Evolutionary conservation across 2,888 invertebrate species (phyloP).

Genomic region (Coleophora deauratella): DNA sequence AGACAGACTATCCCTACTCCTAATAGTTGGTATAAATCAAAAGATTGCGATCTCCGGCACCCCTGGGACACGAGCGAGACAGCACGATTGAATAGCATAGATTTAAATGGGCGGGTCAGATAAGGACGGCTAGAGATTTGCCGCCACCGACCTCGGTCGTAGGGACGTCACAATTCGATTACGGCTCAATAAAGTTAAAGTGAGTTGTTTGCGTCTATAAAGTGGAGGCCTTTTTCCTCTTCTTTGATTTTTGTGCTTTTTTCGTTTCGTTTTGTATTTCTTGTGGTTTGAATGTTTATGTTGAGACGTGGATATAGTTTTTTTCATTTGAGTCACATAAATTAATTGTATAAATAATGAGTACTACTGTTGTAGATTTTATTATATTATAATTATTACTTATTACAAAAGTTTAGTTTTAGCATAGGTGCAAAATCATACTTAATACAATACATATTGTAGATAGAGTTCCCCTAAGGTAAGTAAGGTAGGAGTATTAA

Average conservation of each 20-base stretch:
- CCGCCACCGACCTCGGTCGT: slow-evolving; percentile 46
- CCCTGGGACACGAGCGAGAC: slow-evolving; percentile 72
- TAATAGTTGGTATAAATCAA: slow-evolving; percentile 75
- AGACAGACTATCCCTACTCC: slow-evolving; percentile 69
- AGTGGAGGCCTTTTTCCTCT: slow-evolving; percentile 66
- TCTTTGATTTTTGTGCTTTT: slow-evolving; percentile 52
- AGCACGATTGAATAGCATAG: slow-evolving; percentile 74
- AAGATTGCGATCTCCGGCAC: slow-evolving; percentile 74
- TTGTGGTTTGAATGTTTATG: neutral
- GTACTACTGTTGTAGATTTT: too few relatives aligned
- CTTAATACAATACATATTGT: too few relatives aligned
- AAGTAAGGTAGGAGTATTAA: slow-evolving; percentile 34
- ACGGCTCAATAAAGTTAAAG: slow-evolving; percentile 74
- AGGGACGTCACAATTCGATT: slow-evolving; percentile 75
- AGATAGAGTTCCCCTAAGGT: too few relatives aligned
- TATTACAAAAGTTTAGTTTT: too few relatives aligned
- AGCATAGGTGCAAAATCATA: too few relatives aligned
- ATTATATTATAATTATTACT: too few relatives aligned
- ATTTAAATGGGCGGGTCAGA: slow-evolving; percentile 71
- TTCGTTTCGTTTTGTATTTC: slow-evolving; percentile 11
- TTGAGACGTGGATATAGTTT: too few relatives aligned
- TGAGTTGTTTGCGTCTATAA: slow-evolving; percentile 73
- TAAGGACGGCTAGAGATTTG: slow-evolving; percentile 68
- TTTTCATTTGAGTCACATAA: too few relatives aligned
- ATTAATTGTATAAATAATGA: too few relatives aligned